Evolutionary conservation across 2,888 invertebrate genomes (phyloP).

Genomic region (Xanthia icteritia): DNA sequence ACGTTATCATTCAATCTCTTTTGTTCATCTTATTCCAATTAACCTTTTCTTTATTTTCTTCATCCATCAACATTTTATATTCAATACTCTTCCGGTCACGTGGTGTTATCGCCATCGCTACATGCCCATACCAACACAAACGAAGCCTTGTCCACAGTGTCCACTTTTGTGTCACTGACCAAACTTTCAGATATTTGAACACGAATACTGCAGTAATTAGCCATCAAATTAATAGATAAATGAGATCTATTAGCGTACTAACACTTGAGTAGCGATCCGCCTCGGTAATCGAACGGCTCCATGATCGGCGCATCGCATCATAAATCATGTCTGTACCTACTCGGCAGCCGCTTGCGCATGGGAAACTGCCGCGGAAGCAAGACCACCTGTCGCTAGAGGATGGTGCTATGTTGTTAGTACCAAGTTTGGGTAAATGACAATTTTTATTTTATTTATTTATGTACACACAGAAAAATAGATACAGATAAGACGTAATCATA

Average conservation of each 20-base stretch:
- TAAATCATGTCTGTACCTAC: constrained; percentile 50
- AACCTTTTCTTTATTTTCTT: too few species aligned
- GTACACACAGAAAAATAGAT: too few species aligned
- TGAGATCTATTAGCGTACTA: constrained; percentile 19
- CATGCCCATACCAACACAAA: background rate
- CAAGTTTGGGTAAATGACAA: background rate
- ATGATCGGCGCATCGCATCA: constrained; percentile 20
- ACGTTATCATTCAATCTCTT: background rate
- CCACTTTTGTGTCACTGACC: background rate
- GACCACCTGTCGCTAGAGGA: constrained; percentile 63
- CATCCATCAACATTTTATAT: too few species aligned
- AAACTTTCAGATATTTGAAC: background rate
- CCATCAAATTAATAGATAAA: constrained; percentile 22
- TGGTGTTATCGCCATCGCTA: background rate
- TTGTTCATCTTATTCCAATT: background rate
- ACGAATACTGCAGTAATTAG: background rate
- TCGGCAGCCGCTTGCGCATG: constrained; percentile 40
- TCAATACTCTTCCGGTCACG: background rate
- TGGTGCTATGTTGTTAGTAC: constrained; percentile 19
- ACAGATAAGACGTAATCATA: too few species aligned
- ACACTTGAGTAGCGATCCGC: constrained; percentile 11
- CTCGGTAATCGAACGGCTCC: constrained; percentile 35
- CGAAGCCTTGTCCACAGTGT: too few species aligned
- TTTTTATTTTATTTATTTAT: too few species aligned
- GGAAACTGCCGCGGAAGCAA: constrained; percentile 57